Evolutionary conservation across 2,797 vertebrate genomes (phyloP).

Genomic region (Valencia hispanica): DNA sequence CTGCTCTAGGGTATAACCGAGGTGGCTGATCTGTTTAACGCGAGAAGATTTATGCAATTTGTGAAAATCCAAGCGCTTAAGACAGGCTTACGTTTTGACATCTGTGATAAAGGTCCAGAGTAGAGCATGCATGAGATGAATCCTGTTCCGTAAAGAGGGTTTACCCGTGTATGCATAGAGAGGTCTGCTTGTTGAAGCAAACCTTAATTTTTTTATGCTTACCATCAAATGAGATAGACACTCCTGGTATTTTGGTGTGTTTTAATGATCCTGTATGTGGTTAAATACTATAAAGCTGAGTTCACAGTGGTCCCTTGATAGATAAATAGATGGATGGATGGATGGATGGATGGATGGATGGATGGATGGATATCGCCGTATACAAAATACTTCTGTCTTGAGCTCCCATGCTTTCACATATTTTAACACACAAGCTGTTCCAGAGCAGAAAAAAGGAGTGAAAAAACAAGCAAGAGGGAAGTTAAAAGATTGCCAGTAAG

Average conservation of each 20-base stretch:
- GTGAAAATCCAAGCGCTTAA: conserved; percentile 8
- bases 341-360: too few species aligned
- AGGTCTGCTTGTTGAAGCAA: not conserved
- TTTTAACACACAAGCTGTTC: conserved; percentile 49
- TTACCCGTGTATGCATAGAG: not conserved
- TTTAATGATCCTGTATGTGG: not conserved
- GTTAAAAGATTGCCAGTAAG: conserved; percentile 54
- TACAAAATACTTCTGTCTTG: too few species aligned
- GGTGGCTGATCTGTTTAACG: not conserved
- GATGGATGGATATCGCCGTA: too few species aligned
- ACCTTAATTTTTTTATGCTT: not conserved
- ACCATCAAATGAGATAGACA: not conserved
- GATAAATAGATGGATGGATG: too few species aligned
- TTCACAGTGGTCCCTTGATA: not conserved
- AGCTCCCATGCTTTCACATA: too few species aligned
- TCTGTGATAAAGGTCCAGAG: conserved; percentile 2
- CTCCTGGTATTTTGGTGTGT: not conserved
- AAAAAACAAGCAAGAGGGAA: conserved; percentile 58
- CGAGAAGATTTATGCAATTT: conserved; percentile 2
- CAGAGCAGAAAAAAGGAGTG: conserved; percentile 63
- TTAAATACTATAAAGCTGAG: not conserved
- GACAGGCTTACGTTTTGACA: not conserved
- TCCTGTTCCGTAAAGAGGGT: not conserved
- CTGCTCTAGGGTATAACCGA: not conserved
- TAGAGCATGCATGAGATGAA: not conserved